These are phyloP conservation scores for Napeogenes sylphis DNA, from an alignment of 2,888 invertebrate genomes.

Conservation along the genomic window DNA sequence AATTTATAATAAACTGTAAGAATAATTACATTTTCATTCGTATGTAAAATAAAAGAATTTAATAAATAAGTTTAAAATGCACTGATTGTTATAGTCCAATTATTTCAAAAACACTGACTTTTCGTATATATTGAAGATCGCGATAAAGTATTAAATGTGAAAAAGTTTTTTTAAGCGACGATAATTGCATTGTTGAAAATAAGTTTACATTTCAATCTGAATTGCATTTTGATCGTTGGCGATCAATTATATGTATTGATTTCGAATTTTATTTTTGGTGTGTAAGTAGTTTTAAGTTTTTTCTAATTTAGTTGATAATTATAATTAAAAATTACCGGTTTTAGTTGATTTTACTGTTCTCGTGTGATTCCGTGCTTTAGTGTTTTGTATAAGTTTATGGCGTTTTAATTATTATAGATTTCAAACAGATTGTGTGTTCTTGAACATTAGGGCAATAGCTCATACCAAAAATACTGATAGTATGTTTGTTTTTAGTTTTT, in stretches of 20 bases:
- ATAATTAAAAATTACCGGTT: conserved; percentile 33
- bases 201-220: neutral
- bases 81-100: neutral
- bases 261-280: neutral
- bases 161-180: neutral
- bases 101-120: neutral
- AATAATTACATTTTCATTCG: neutral
- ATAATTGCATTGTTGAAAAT: neutral
- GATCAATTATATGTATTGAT: neutral
- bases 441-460: too few species aligned
- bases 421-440: conserved; percentile 6
- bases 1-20: neutral
- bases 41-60: neutral
- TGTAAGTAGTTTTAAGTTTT: conserved; percentile 26
- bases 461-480: too few species aligned
- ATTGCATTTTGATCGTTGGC: neutral
- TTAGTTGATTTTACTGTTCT: conserved; percentile 41
- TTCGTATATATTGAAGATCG: neutral
- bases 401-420: conserved; percentile 25
- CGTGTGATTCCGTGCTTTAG: conserved; percentile 41
- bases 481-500: too few species aligned
- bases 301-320: conserved; percentile 25
- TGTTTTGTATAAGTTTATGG: conserved; percentile 42
- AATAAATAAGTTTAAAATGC: neutral
- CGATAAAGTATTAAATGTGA: neutral